phyloP scores from a whole-genome alignment of 2,888 invertebrate species.

The Tanypteryx hageni region DNA sequence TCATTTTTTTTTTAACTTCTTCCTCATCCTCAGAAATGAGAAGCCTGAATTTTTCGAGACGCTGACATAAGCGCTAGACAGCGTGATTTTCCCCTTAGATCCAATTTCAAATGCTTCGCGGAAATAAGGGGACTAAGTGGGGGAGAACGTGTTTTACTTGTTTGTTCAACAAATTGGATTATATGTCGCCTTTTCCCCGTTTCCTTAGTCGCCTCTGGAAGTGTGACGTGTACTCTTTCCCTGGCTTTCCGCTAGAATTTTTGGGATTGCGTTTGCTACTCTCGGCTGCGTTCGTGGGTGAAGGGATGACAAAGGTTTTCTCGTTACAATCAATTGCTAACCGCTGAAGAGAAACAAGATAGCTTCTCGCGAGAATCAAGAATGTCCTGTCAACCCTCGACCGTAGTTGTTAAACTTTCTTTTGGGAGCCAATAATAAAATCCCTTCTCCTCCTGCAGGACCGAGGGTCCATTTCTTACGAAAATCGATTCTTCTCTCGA shows the following conservation, averaged over 20 bases:
- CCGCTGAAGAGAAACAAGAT: too few species aligned
- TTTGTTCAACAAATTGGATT: constrained; percentile 29
- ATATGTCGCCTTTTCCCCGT: neutral
- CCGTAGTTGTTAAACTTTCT: too few species aligned
- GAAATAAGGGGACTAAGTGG: neutral
- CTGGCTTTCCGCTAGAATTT: neutral
- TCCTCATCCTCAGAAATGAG: neutral
- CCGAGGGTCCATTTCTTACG: too few species aligned
- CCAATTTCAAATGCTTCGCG: neutral
- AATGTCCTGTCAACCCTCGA: too few species aligned
- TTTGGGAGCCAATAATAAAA: too few species aligned
- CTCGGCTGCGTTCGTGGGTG: neutral
- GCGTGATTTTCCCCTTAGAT: neutral
- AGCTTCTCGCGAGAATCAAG: too few species aligned
- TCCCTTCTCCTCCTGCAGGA: too few species aligned
- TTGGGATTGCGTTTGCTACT: neutral
- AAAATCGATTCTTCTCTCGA: neutral
- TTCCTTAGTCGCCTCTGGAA: neutral
- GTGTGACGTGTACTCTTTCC: neutral
- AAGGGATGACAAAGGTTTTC: neutral
- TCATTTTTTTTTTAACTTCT: neutral
- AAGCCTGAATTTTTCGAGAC: too few species aligned
- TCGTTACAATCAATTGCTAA: neutral
- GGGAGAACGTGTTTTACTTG: neutral
- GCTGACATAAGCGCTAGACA: neutral